A percentile compares a stretch with the other conserved stretches of the same genome.
phyloP scores from a whole-genome alignment of 92 coral and sea anemone species.

The Paragorgia papillata region DNA sequence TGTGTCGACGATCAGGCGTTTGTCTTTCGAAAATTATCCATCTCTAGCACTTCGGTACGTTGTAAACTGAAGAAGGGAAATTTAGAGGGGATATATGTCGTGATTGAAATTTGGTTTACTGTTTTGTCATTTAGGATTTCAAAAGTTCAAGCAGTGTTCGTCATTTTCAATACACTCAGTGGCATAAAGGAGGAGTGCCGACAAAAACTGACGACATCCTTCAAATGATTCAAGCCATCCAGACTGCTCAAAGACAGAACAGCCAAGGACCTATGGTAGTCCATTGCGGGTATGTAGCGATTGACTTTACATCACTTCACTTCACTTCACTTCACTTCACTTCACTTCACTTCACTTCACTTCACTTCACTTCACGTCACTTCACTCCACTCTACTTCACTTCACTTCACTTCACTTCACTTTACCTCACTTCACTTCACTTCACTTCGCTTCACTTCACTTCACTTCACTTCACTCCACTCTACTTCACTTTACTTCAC shows the following conservation, averaged over 20 bases:
- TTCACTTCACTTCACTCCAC: too few species aligned
- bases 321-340: too few species aligned
- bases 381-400: too few species aligned
- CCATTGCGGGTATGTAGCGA: slow-evolving; percentile 96
- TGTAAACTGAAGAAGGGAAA: background rate
- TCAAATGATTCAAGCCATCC: slow-evolving; percentile 81
- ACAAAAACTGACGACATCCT: slow-evolving; percentile 82
- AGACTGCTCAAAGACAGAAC: slow-evolving; percentile 92
- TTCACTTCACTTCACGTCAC: too few species aligned
- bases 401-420: too few species aligned
- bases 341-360: too few species aligned
- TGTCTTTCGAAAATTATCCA: slow-evolving; percentile 12
- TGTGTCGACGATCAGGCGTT: background rate
- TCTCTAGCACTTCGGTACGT: slow-evolving; percentile 9
- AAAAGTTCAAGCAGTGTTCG: slow-evolving; percentile 71
- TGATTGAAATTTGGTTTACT: too few species aligned
- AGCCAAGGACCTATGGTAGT: slow-evolving; percentile 75
- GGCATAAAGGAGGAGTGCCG: slow-evolving; percentile 89
- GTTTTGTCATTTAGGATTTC: slow-evolving; percentile 53
- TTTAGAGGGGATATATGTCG: too few species aligned
- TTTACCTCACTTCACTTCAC: too few species aligned
- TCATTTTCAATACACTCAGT: slow-evolving; percentile 88
- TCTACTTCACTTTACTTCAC: too few species aligned
- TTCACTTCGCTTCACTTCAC: too few species aligned
- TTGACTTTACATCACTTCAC: too few species aligned